Conservation (phyloP, 2,888 invertebrate genomes). For the Vesta saturnalis region DNA sequence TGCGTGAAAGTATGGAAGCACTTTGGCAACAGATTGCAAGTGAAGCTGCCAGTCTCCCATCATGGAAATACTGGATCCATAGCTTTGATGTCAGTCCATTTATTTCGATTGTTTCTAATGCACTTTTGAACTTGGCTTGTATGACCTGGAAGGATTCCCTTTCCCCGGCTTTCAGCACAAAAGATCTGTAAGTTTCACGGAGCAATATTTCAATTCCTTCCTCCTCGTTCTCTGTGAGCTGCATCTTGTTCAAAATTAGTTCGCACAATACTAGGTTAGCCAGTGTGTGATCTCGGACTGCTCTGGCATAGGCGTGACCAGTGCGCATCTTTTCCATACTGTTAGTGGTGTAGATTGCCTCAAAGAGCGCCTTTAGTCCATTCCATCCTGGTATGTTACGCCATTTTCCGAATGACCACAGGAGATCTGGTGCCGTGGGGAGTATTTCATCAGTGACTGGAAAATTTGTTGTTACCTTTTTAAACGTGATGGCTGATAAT, state of each 20-base stretch:
- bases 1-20: neutral
- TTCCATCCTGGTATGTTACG: no score
- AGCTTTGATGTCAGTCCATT: slow-evolving; percentile 11
- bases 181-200: neutral
- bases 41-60: slow-evolving; percentile 8
- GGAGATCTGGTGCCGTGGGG: neutral
- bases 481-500: neutral
- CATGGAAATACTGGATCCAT: slow-evolving; percentile 13
- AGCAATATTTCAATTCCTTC: neutral
- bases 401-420: neutral
- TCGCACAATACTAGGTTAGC: no score
- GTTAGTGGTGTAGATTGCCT: no score
- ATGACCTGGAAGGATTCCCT: neutral
- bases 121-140: neutral
- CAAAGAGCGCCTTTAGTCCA: neutral
- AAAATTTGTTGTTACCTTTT: neutral
- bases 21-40: no score
- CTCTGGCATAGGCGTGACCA: no score
- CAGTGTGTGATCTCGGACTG: no score
- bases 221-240: neutral
- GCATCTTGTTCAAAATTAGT: neutral
- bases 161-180: neutral
- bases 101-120: neutral
- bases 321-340: no score
- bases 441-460: neutral